phyloP scores from a whole-genome alignment of 2,113 vertebrate species.

The Zapus hudsonius region DNA sequence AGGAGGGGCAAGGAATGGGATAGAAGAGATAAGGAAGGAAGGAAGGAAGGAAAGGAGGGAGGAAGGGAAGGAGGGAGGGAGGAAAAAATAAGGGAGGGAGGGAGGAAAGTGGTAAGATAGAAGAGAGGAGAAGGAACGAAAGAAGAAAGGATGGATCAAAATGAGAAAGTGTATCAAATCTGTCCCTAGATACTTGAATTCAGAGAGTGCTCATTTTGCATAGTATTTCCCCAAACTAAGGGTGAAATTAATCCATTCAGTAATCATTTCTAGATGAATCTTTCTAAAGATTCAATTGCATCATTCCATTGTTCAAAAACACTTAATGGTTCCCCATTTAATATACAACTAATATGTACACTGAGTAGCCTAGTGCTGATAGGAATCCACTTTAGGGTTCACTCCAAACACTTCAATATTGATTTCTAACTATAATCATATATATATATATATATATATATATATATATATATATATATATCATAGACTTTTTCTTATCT shows the following conservation, averaged over 20 bases:
- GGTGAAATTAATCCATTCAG: conserved; percentile 2
- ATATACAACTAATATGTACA: conserved; percentile 12
- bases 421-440: not conserved
- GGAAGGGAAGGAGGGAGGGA: no score
- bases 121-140: not conserved
- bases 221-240: not conserved
- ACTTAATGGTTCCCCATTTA: not conserved
- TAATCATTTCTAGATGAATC: conserved; percentile 22
- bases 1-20: no score
- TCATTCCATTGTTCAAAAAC: not conserved
- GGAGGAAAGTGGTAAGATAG: no score
- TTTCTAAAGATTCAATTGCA: conserved; percentile 11
- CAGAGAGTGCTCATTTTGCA: conserved; percentile 1
- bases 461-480: no score
- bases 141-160: not conserved
- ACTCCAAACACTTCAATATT: conserved; percentile 27
- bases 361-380: not conserved
- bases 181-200: not conserved
- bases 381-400: not conserved
- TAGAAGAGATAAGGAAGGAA: not conserved
- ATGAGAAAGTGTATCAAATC: not conserved
- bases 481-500: not conserved
- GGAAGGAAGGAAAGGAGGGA: not conserved
- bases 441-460: no score
- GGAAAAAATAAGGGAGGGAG: no score